Evolutionary conservation across 2,888 invertebrate genomes (phyloP).

Genomic region (Carterocephalus palaemon): DNA sequence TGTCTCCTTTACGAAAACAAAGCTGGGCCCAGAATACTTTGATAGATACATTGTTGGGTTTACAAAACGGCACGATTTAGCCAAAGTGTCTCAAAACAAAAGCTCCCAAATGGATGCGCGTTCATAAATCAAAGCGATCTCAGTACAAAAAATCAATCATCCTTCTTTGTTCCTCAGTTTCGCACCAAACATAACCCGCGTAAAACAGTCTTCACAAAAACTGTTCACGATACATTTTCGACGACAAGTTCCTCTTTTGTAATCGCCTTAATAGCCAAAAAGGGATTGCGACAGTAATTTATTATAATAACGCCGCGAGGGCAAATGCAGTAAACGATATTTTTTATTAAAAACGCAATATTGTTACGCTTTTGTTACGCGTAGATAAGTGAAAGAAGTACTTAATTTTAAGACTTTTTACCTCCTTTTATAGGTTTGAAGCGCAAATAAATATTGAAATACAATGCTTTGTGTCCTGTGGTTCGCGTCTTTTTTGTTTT

Average conservation of each 20-base stretch:
- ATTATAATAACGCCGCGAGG: conserved; percentile 26
- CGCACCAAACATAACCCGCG: conserved; percentile 5
- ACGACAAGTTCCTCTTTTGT: conserved; percentile 27
- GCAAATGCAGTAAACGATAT: conserved; percentile 24
- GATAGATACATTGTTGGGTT: background rate
- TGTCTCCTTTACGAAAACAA: too few species aligned
- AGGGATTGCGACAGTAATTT: conserved; percentile 21
- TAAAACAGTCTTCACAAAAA: conserved; percentile 7
- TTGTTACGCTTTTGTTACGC: conserved; percentile 20
- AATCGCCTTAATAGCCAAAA: conserved; percentile 24
- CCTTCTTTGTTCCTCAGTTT: conserved; percentile 2
- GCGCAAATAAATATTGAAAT: conserved; percentile 18
- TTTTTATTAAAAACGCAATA: conserved; percentile 26
- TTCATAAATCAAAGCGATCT: conserved; percentile 14
- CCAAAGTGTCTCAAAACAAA: conserved; percentile 7
- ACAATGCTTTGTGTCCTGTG: conserved; percentile 11
- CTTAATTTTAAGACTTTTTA: conserved; percentile 25
- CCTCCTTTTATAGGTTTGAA: conserved; percentile 15
- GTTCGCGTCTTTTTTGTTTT: conserved; percentile 8
- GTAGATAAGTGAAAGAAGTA: conserved; percentile 26
- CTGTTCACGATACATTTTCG: conserved; percentile 23
- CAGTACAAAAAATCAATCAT: conserved; percentile 14
- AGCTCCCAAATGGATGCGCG: background rate
- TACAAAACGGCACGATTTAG: background rate
- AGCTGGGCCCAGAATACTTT: too few species aligned